These are phyloP conservation scores for Miltochrista miniata DNA, from an alignment of 2,888 invertebrate genomes.

Conservation along the genomic window DNA sequence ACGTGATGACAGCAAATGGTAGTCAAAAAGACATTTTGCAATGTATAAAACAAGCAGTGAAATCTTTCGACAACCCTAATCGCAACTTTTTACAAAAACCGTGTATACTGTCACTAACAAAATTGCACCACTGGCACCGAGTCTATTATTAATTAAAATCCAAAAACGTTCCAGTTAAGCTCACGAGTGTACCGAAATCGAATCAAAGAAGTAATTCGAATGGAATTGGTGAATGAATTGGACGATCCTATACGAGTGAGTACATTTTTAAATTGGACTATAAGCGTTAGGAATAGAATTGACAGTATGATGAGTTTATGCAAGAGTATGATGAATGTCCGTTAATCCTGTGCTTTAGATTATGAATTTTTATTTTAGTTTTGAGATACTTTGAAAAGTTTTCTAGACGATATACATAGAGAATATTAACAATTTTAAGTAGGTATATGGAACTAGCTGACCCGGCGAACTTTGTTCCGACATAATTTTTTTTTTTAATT, in stretches of 20 bases:
- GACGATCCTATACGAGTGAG: constrained; percentile 36
- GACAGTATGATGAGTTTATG: background rate
- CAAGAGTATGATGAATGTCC: background rate
- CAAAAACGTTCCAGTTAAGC: constrained; percentile 66
- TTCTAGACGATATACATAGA: too few relatives aligned
- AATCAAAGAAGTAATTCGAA: constrained; percentile 74
- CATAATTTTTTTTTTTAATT: too few relatives aligned
- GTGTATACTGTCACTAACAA: constrained; percentile 47
- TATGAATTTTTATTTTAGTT: too few relatives aligned
- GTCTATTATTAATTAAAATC: constrained; percentile 77
- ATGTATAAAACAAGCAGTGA: too few relatives aligned
- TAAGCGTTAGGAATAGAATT: constrained; percentile 6
- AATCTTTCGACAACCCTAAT: constrained; percentile 27
- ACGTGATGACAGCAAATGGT: too few relatives aligned
- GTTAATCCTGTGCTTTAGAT: too few relatives aligned
- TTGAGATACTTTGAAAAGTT: too few relatives aligned
- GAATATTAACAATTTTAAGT: too few relatives aligned
- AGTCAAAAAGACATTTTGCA: too few relatives aligned
- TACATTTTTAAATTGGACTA: constrained; percentile 15
- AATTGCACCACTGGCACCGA: constrained; percentile 41
- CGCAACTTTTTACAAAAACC: constrained; percentile 49
- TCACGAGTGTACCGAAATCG: constrained; percentile 60
- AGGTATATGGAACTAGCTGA: too few relatives aligned
- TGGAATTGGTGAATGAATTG: constrained; percentile 59
- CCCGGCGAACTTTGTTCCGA: too few relatives aligned